Evolutionary conservation across 2,888 invertebrate species (phyloP).

Genomic region (Eremobia ochroleuca): DNA sequence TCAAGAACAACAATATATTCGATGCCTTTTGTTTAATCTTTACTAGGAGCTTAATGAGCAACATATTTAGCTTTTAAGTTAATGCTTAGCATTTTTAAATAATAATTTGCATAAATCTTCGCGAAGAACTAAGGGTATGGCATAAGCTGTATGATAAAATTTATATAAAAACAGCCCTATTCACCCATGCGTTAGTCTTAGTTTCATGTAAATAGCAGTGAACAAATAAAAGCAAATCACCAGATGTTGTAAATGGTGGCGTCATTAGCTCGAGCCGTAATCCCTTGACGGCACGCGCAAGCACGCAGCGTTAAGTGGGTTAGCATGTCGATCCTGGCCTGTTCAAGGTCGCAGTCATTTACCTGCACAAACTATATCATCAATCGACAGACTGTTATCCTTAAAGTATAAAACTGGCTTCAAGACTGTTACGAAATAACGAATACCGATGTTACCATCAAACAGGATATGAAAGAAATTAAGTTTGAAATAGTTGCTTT

Average conservation of each 20-base stretch:
- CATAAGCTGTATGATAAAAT: neutral
- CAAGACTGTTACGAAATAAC: constrained; percentile 47
- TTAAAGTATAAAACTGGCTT: constrained; percentile 18
- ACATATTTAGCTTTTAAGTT: neutral
- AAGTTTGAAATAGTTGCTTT: constrained; percentile 63
- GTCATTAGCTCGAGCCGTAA: constrained; percentile 79
- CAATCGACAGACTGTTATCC: constrained; percentile 17
- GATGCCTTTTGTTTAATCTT: constrained; percentile 16
- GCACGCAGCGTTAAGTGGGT: constrained; percentile 86
- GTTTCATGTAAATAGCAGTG: constrained; percentile 43
- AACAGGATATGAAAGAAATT: constrained; percentile 67
- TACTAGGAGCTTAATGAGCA: too few relatives aligned
- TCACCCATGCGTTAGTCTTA: constrained; percentile 30
- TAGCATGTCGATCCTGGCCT: constrained; percentile 82
- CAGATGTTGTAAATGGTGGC: constrained; percentile 80
- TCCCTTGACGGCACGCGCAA: constrained; percentile 82
- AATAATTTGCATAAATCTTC: neutral
- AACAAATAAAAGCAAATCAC: constrained; percentile 63
- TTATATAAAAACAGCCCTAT: constrained; percentile 9
- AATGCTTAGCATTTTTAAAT: neutral
- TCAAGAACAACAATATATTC: constrained; percentile 5
- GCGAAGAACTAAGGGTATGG: neutral
- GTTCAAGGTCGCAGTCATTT: constrained; percentile 82
- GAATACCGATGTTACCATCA: constrained; percentile 47
- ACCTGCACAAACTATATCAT: constrained; percentile 61